These are phyloP conservation scores for Chironomus tentans DNA, from an alignment of 2,888 invertebrate genomes.

Conservation along the genomic window DNA sequence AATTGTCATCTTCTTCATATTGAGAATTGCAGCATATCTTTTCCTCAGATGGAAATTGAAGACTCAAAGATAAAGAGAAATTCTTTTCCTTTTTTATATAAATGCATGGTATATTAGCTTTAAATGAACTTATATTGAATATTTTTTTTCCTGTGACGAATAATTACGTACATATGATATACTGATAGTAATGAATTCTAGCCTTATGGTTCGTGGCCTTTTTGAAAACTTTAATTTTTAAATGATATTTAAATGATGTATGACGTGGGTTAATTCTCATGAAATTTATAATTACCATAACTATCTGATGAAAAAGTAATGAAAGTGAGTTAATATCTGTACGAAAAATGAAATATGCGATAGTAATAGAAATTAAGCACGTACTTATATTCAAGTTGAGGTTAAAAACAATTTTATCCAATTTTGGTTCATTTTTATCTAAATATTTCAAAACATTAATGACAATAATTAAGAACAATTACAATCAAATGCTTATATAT, in stretches of 20 bases:
- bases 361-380: not conserved
- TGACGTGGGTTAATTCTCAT: not conserved
- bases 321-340: not conserved
- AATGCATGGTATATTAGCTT: not conserved
- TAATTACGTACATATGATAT: not conserved
- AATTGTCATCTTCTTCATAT: conserved; percentile 65
- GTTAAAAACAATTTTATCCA: not conserved
- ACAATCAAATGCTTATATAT: not conserved
- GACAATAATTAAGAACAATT: no score
- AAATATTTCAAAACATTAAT: no score
- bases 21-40: conserved; percentile 72
- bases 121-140: not conserved
- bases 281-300: not conserved
- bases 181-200: not conserved
- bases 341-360: not conserved
- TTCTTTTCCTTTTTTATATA: not conserved
- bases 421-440: no score
- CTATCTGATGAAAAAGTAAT: no score
- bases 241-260: not conserved
- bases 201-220: no score
- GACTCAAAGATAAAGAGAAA: conserved; percentile 56
- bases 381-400: not conserved
- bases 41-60: conserved; percentile 82
- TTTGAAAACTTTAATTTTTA: not conserved
- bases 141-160: not conserved